Base-by-base conservation (phyloP, 2,797 vertebrate genomes). In the Ciconia nigra region DNA sequence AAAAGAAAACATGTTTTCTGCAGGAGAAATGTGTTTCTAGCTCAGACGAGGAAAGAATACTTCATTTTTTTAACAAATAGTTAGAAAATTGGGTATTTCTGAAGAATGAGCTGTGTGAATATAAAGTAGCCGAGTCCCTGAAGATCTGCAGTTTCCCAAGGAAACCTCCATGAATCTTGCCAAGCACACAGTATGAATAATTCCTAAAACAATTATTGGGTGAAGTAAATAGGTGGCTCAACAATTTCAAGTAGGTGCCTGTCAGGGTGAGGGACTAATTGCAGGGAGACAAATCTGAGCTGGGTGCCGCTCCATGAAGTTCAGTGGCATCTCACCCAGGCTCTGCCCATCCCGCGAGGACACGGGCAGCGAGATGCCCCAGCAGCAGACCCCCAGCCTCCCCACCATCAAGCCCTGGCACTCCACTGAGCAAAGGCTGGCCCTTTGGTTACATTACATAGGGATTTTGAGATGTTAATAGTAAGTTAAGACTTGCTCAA, bases 61-160 rank as follows among this genome's bases (percentile, higher is more conserved):
- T 77, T 59, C 39, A 12, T 61, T 71, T 91, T 92, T 89, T 86
- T n/a, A 37, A 89, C 61, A 74, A 83, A 76, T 47, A 55, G 70
- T 74, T 84, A 49, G 35, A 59, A 94, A 94, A 79, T n/a, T 70
- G 70, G 80, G 14, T 89, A 72, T 92, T 90, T 82, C 90, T 92
- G 90, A 35, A 57, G 83, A 93, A 89, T 2, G 35, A 93, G 39
- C 47, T 77, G 47, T 44, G 83, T 80, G 92, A 92, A 66, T 96
- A 87, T 63, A 65, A 96, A 94, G 35, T 18, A 95, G 81, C 17
- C 0, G 0, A 76, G 78, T 83, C 93, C 89, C 92, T 17, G 59
- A 86, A 67, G 91, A 95, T 63, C 71, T n/a, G 55, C 73, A 52
- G n/a, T 57, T 92, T 96, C 92, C 92, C 84, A 26, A 66, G 73